Conservation (phyloP, 2,888 invertebrate genomes). For the Sipha maydis region DNA sequence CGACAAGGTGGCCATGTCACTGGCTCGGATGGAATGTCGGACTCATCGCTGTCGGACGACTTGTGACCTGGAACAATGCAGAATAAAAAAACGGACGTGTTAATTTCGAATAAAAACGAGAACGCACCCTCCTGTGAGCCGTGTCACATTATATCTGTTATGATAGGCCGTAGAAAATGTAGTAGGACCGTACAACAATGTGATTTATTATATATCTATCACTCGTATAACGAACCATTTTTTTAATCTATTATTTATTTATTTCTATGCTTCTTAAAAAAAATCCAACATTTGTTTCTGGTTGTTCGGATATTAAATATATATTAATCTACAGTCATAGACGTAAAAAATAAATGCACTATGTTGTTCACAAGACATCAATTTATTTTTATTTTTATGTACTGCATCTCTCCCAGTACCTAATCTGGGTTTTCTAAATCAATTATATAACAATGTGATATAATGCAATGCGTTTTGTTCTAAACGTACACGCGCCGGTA, state of each 20-base stretch:
- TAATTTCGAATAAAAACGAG: slow-evolving; percentile 18
- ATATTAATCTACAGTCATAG: not conserved
- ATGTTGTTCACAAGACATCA: not conserved
- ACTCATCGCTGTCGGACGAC: slow-evolving; percentile 31
- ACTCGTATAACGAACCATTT: not conserved
- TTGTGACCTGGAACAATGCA: slow-evolving; percentile 34
- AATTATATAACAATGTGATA: not conserved
- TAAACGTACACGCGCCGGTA: not conserved
- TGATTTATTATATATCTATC: not conserved
- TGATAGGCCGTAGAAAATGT: not conserved
- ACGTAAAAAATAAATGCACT: not conserved
- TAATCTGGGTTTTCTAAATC: not conserved
- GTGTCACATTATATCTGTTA: not conserved
- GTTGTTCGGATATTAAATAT: not conserved
- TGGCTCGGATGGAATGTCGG: slow-evolving; percentile 33
- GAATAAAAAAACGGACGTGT: slow-evolving; percentile 15
- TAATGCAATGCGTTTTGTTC: not conserved
- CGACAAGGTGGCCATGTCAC: slow-evolving; percentile 57
- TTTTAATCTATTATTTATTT: not conserved
- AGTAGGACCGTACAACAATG: not conserved
- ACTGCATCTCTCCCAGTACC: not conserved
- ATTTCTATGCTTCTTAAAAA: not conserved
- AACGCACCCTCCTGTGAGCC: slow-evolving; percentile 9
- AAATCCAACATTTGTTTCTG: not conserved
- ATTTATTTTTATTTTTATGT: not conserved